Conservation (phyloP, 1,140 invertebrate species). For the Drosophila funebris region DNA sequence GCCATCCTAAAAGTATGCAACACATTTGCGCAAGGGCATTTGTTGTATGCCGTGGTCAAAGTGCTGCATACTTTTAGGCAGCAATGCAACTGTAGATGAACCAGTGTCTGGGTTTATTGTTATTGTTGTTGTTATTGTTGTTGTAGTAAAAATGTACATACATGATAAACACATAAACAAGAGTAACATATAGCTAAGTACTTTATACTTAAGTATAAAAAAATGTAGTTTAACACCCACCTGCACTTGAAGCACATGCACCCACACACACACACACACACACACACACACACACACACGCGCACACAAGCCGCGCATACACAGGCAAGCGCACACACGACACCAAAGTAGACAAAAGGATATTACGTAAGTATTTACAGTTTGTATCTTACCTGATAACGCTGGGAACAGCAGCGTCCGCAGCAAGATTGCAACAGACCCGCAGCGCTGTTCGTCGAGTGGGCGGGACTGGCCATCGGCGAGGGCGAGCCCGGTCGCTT, state of each 20-base stretch:
- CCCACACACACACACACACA: background rate
- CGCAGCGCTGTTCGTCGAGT: slow-evolving; percentile 90
- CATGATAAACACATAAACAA: slow-evolving; percentile 51
- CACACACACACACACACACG: background rate
- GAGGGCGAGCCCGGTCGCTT: slow-evolving; percentile 94
- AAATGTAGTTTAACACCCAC: slow-evolving; percentile 52
- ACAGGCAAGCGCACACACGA: slow-evolving; percentile 7
- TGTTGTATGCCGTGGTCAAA: background rate
- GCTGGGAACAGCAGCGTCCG: slow-evolving; percentile 92
- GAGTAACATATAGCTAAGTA: slow-evolving; percentile 44
- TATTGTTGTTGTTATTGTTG: background rate
- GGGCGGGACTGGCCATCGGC: slow-evolving; percentile 93
- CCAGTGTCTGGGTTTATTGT: background rate
- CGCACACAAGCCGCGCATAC: background rate
- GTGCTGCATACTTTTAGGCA: slow-evolving; percentile 26
- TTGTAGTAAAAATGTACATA: slow-evolving; percentile 28
- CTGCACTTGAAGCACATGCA: slow-evolving; percentile 36
- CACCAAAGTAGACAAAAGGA: slow-evolving; percentile 29
- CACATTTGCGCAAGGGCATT: slow-evolving; percentile 1
- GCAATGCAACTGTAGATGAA: background rate
- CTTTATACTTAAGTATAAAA: slow-evolving; percentile 27
- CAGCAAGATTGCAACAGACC: slow-evolving; percentile 93
- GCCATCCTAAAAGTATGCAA: slow-evolving; percentile 34
- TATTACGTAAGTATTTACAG: slow-evolving; percentile 44
- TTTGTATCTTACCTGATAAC: slow-evolving; percentile 90